These are phyloP conservation scores for Cosmia trapezina DNA, from an alignment of 2,888 invertebrate genomes.

Conservation along the genomic window DNA sequence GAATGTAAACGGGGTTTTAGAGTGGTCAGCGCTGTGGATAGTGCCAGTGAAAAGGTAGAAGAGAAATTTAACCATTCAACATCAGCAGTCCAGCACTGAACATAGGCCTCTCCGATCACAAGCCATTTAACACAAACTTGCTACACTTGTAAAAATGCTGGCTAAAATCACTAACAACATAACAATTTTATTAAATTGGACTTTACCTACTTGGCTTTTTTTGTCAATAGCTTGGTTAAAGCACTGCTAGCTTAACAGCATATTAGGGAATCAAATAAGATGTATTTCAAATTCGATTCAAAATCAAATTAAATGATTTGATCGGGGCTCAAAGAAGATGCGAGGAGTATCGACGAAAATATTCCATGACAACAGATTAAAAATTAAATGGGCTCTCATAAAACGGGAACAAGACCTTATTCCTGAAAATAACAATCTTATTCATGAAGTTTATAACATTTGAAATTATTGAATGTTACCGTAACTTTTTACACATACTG, in stretches of 20 bases:
- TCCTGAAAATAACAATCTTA: background rate
- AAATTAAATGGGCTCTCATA: background rate
- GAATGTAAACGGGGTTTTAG: too few species aligned
- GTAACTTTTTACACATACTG: background rate
- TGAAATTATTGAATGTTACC: background rate
- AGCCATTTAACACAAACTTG: background rate
- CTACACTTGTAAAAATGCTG: slow-evolving; percentile 12
- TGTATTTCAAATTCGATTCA: background rate
- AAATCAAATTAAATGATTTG: background rate
- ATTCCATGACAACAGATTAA: background rate
- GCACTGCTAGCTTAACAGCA: slow-evolving; percentile 9
- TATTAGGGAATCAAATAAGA: background rate
- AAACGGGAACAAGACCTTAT: background rate
- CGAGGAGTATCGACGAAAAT: background rate
- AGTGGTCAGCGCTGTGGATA: background rate
- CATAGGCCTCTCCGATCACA: background rate
- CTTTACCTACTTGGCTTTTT: background rate
- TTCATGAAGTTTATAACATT: background rate
- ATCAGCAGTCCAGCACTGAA: background rate
- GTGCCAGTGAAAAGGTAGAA: background rate
- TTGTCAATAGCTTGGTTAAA: background rate
- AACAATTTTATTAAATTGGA: background rate
- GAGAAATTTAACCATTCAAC: background rate
- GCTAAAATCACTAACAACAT: background rate
- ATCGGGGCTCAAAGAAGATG: background rate